Base-by-base conservation (phyloP, 1,140 invertebrate species). In the Himalopsyche phryganea region DNA sequence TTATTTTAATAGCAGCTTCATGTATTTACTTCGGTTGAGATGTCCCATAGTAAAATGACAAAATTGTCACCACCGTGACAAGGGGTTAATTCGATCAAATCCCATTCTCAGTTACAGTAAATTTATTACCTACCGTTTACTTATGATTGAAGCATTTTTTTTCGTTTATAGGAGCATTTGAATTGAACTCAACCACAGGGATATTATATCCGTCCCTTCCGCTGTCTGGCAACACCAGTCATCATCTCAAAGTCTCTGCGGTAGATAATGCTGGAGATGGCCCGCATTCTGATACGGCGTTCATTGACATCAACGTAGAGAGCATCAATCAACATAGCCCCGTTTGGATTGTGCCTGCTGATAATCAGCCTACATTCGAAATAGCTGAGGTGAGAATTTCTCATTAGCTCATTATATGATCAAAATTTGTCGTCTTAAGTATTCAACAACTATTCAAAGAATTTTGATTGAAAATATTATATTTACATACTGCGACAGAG, bases 311-410 rank as follows among this genome's bases (percentile, higher is more conserved):
- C 17, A 81, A 82, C 38, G 87, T 96, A 6, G 75, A 88, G 9
- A 86, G 88, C 52, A 88, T 93, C 1, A 96, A 96, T 78, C 87
- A 90, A 61, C 87, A 93, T 74, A 84, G 86, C 60, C 92, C 93
- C 0, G 81, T 83, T 56, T 95, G 94, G 71, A 78, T 90, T 1
- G 81, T 87, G 65, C 91, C 91, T 0, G 83, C 86, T n/a, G 68
- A 84, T 1, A 80, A 83, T 0, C 89, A 90, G 69, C 81, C 88
- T 0, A 89, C 86, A 13, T 80, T 93, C 2, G 84, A 89, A 69
- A 83, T 94, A 64, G 84, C 86, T 0, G 91, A 92, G 71, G 88
- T 89, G 75, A 69, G 61, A 64, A 19, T 45, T 35, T 45, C 54
- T 36, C 42, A 18, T 20, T 46, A 10, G 15, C 14, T 6, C 15